Evolutionary conservation across 2,888 invertebrate genomes (phyloP).

Genomic region (Drosophila pegasa): DNA sequence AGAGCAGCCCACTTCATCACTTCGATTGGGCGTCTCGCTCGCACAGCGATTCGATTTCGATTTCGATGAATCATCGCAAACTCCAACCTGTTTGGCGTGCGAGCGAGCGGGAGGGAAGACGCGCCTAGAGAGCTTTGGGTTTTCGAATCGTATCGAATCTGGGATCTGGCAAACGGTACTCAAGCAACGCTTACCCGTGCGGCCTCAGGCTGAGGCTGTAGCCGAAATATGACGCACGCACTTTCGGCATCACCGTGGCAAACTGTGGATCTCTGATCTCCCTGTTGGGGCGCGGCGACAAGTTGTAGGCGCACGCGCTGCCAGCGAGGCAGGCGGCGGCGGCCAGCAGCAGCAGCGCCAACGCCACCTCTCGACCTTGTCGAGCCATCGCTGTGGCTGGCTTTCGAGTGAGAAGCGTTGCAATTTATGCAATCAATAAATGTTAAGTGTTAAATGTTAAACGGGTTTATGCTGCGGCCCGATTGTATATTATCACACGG

Average conservation of each 20-base stretch:
- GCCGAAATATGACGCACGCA: conserved; percentile 84
- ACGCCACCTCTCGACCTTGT: conserved; percentile 31
- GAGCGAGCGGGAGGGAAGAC: conserved; percentile 13
- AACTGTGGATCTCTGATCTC: conserved; percentile 82
- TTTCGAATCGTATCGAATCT: conserved; percentile 10
- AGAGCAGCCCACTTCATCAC: conserved; percentile 8
- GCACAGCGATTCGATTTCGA: conserved; percentile 26
- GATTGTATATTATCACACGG: conserved; percentile 56
- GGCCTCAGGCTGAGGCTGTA: conserved; percentile 79
- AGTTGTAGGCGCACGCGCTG: conserved; percentile 74
- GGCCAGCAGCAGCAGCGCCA: conserved; percentile 23
- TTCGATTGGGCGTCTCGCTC: background rate
- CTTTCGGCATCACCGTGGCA: conserved; percentile 73
- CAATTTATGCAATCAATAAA: conserved; percentile 24
- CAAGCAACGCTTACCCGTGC: conserved; percentile 82
- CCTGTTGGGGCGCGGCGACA: conserved; percentile 83
- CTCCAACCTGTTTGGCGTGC: conserved; percentile 66
- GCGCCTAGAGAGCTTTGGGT: conserved; percentile 22
- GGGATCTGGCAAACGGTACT: conserved; percentile 42
- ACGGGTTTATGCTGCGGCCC: conserved; percentile 10
- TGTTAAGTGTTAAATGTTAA: conserved; percentile 23
- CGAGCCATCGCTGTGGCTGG: conserved; percentile 36
- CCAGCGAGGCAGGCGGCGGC: conserved; percentile 18
- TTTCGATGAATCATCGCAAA: conserved; percentile 52
- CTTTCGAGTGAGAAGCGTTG: background rate